These are phyloP conservation scores for Lapara coniferarum DNA, from an alignment of 2,888 invertebrate species.

Conservation along the genomic window DNA sequence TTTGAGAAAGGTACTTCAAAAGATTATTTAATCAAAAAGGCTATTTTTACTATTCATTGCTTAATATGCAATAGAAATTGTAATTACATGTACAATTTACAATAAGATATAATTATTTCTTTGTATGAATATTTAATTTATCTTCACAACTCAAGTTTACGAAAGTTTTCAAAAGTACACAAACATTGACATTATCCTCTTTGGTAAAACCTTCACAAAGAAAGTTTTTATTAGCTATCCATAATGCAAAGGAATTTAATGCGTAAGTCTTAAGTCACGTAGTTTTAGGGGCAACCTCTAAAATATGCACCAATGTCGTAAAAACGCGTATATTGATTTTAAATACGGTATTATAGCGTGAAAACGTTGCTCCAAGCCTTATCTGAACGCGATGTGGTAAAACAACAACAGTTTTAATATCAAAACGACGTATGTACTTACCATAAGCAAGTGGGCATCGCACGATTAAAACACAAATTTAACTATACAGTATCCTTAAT, in stretches of 20 bases:
- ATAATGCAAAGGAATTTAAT: not conserved
- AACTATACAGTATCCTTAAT: slow-evolving; percentile 26
- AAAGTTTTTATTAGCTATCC: not conserved
- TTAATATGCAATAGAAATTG: no score
- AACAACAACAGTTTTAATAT: slow-evolving; percentile 38
- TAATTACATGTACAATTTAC: no score
- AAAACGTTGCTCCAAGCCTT: slow-evolving; percentile 30
- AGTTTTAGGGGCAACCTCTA: no score
- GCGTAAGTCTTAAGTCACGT: not conserved
- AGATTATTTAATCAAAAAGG: no score
- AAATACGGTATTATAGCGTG: slow-evolving; percentile 15
- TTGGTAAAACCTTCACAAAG: not conserved
- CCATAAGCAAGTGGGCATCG: slow-evolving; percentile 36
- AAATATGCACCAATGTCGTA: not conserved
- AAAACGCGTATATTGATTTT: slow-evolving; percentile 10
- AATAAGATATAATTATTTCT: no score
- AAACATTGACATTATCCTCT: no score
- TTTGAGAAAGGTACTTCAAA: no score
- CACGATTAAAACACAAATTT: slow-evolving; percentile 42
- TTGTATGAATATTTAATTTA: no score
- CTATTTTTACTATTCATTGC: no score
- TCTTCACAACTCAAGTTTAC: no score
- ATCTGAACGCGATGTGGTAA: slow-evolving; percentile 32
- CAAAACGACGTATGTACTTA: slow-evolving; percentile 34
- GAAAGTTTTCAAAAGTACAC: no score